Evolutionary conservation across 2,888 invertebrate species (phyloP).

Genomic region (Eurytoma adleriae): DNA sequence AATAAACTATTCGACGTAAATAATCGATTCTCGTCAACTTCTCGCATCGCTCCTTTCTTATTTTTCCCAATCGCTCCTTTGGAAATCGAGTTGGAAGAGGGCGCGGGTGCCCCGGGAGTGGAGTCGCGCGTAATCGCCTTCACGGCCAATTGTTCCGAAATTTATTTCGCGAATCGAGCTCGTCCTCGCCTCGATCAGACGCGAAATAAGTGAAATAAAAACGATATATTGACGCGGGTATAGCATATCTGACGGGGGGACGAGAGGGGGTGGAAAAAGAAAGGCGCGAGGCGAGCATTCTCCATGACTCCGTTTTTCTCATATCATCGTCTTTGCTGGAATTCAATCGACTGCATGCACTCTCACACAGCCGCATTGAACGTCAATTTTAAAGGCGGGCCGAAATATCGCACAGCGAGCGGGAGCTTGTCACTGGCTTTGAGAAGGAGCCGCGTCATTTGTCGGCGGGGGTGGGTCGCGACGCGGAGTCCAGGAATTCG

Average conservation of each 20-base stretch:
- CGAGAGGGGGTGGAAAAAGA: background rate
- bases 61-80: background rate
- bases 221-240: background rate
- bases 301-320: too few species aligned
- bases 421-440: background rate
- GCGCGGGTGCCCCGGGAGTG: background rate
- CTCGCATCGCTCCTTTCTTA: background rate
- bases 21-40: conserved; percentile 34
- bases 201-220: background rate
- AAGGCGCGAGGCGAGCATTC: background rate
- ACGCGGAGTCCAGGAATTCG: conserved; percentile 4
- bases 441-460: background rate
- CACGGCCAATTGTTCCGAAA: conserved; percentile 36
- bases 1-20: conserved; percentile 23
- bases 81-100: background rate
- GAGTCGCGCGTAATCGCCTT: conserved; percentile 31
- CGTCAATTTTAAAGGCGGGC: conserved; percentile 27
- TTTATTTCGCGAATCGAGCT: conserved; percentile 18
- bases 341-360: conserved; percentile 15
- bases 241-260: background rate
- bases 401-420: conserved; percentile 11
- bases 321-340: background rate
- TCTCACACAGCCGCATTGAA: background rate
- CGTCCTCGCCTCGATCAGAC: background rate
- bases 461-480: background rate